Evolutionary conservation across 2,113 vertebrate species (phyloP).

Genomic region (Sterna hirundo): DNA sequence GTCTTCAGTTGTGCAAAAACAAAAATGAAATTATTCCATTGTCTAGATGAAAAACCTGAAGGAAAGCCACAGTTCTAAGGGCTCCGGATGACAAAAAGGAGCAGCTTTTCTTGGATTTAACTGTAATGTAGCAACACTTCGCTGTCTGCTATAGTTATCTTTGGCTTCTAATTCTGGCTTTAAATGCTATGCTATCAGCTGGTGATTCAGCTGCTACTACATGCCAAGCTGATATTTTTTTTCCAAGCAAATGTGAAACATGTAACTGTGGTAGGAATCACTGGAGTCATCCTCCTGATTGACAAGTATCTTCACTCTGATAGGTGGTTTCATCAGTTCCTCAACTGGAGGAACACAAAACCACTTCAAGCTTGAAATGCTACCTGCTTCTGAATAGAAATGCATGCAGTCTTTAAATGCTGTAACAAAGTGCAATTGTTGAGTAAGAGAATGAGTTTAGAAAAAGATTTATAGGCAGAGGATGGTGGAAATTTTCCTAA

Average conservation of each 20-base stretch:
- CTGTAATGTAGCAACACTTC: background rate
- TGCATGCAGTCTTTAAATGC: background rate
- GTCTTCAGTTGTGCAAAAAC: background rate
- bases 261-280: background rate
- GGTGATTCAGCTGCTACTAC: slow-evolving; percentile 56
- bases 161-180: slow-evolving; percentile 40
- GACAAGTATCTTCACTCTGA: background rate
- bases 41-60: background rate
- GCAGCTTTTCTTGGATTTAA: background rate
- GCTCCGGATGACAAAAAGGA: background rate
- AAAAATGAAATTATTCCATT: background rate
- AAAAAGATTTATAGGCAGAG: background rate
- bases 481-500: background rate
- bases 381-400: background rate
- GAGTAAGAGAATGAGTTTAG: background rate
- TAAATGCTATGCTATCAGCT: slow-evolving; percentile 26
- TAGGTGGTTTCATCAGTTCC: background rate
- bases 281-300: background rate
- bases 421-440: background rate
- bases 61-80: background rate
- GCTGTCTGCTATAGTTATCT: background rate
- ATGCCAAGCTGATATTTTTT: background rate
- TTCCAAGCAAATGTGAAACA: slow-evolving; percentile 5
- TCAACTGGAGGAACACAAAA: background rate
- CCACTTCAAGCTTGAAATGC: background rate